Evolutionary conservation across 37 sponge, comb jelly and placozoan genomes (phyloP).

Genomic region (Haliclona indistincta): DNA sequence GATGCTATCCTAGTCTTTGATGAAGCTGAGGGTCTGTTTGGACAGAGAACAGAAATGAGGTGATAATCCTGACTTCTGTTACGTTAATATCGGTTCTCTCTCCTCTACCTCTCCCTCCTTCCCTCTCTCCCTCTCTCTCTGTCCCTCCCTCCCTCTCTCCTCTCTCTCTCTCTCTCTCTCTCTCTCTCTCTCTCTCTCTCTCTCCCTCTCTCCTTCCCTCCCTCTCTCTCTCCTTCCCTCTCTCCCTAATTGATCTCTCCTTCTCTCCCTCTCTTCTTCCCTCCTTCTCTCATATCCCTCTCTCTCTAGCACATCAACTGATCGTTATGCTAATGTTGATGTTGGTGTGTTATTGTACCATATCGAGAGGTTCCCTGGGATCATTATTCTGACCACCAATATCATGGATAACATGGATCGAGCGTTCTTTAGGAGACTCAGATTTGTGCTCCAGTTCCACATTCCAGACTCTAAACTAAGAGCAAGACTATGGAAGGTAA

Average conservation of each 20-base stretch:
- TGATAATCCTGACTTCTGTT: too few species aligned
- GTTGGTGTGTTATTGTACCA: slow-evolving; percentile 89
- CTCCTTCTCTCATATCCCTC: too few species aligned
- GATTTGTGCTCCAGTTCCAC: slow-evolving; percentile 73
- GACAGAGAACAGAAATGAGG: slow-evolving; percentile 68
- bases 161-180: too few species aligned
- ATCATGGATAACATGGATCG: slow-evolving; percentile 88
- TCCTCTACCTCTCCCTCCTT: too few species aligned
- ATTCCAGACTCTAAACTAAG: slow-evolving; percentile 43
- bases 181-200: too few species aligned
- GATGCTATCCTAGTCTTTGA: slow-evolving; percentile 91
- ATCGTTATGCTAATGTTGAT: slow-evolving; percentile 46
- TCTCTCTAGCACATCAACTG: slow-evolving; percentile 17
- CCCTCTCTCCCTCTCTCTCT: too few species aligned
- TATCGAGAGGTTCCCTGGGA: slow-evolving; percentile 83
- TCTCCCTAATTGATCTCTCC: too few species aligned
- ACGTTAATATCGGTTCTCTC: too few species aligned
- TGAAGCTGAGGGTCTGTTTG: slow-evolving; percentile 86
- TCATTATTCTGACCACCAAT: slow-evolving; percentile 86
- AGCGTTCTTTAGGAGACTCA: slow-evolving; percentile 83
- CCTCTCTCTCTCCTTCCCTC: too few species aligned
- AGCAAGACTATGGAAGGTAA: slow-evolving; percentile 75
- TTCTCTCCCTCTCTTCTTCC: too few species aligned
- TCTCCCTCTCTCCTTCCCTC: too few species aligned
- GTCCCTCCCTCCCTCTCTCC: too few species aligned